phyloP scores from a whole-genome alignment of 2,113 vertebrate genomes.

The Colinus virginianus region DNA sequence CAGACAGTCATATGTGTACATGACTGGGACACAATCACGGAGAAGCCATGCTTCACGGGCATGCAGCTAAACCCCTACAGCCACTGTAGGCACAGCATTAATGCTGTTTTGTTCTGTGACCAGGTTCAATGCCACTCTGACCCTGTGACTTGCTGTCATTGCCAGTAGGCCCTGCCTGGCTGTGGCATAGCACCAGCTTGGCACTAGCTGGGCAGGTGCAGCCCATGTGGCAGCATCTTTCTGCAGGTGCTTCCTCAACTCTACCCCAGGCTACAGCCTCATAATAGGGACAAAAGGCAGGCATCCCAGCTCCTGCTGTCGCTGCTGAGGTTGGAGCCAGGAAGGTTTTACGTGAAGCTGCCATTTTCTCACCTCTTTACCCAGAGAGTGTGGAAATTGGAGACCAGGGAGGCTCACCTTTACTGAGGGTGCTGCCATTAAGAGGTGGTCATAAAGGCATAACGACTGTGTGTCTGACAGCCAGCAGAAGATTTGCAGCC shows the following conservation, averaged over 20 bases:
- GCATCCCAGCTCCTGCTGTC: background rate
- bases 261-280: background rate
- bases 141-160: background rate
- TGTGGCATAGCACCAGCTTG: background rate
- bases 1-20: background rate
- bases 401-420: background rate
- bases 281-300: background rate
- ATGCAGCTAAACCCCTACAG: background rate
- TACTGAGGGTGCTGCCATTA: background rate
- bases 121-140: background rate
- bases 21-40: background rate
- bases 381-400: background rate
- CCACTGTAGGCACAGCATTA: rapidly evolving
- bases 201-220: background rate
- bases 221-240: background rate
- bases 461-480: background rate
- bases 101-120: background rate
- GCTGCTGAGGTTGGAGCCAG: background rate
- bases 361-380: background rate
- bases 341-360: background rate
- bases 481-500: background rate
- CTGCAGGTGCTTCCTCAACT: rapidly evolving
- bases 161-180: background rate
- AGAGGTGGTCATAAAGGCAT: background rate
- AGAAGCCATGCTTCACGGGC: background rate